Conservation (phyloP, 2,888 invertebrate species). For the Barypeithes pellucidus region DNA sequence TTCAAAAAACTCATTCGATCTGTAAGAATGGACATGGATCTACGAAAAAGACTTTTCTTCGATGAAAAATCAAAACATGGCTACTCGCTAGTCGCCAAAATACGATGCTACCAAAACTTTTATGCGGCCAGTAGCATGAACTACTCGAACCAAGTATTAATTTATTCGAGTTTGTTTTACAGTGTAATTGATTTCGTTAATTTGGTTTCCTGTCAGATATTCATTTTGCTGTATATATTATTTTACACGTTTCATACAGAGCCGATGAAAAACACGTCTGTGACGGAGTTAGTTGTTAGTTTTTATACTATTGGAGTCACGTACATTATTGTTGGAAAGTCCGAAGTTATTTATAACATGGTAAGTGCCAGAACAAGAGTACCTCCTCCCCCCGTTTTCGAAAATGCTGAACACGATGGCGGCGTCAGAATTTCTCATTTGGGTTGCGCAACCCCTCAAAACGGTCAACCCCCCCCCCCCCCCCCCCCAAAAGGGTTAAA, state of each 20-base stretch:
- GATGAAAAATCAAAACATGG: background rate
- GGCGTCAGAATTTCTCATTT: too few species aligned
- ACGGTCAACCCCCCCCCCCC: too few species aligned
- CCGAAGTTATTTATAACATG: background rate
- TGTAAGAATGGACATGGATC: background rate
- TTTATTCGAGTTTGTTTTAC: background rate
- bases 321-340: background rate
- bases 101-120: slow-evolving; percentile 3
- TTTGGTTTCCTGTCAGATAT: slow-evolving; percentile 7
- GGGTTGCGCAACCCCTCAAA: too few species aligned
- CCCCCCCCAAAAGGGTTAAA: too few species aligned
- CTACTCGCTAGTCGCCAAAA: background rate
- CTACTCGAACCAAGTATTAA: background rate
- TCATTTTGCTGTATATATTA: background rate
- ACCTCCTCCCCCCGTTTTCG: too few species aligned
- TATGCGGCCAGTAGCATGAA: background rate
- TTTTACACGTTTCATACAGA: background rate
- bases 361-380: too few species aligned
- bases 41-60: background rate
- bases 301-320: background rate
- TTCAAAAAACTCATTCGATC: background rate
- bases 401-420: too few species aligned
- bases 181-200: slow-evolving; percentile 6
- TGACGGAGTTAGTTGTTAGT: background rate
- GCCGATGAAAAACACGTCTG: background rate